Conservation (phyloP, 2,113 vertebrate species). For the Cygnus buccinator region DNA sequence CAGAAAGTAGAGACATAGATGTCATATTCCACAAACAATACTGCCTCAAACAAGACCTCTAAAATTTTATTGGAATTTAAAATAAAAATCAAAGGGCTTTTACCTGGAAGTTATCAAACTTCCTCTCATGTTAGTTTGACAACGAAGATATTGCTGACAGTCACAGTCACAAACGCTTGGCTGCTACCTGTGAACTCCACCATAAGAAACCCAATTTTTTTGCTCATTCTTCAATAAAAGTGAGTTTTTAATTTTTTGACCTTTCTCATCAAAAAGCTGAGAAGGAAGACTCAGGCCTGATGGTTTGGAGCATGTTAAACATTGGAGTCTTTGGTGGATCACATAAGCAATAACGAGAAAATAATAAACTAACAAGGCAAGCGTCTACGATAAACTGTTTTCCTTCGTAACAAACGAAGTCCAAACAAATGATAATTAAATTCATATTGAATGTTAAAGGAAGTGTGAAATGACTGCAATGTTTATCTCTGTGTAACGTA, state of each 20-base stretch:
- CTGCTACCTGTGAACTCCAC: constrained; percentile 71
- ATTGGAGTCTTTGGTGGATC: constrained; percentile 49
- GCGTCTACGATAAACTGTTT: not conserved
- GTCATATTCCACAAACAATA: constrained; percentile 77
- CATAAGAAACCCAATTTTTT: constrained; percentile 65
- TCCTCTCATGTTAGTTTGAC: constrained; percentile 34
- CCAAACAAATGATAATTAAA: constrained; percentile 68
- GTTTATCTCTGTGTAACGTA: constrained; percentile 76
- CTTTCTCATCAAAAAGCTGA: constrained; percentile 40
- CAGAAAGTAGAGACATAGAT: constrained; percentile 77
- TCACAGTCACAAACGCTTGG: not conserved
- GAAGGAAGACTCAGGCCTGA: constrained; percentile 23
- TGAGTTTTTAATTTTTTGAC: constrained; percentile 45
- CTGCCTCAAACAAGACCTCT: constrained; percentile 65
- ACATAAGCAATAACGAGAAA: not conserved
- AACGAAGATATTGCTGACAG: constrained; percentile 8
- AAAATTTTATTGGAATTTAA: constrained; percentile 75
- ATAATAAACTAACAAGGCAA: not conserved
- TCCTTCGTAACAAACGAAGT: constrained; percentile 19
- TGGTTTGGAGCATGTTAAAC: not conserved
- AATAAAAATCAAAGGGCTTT: constrained; percentile 61
- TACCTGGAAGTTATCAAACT: constrained; percentile 63
- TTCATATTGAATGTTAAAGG: constrained; percentile 70
- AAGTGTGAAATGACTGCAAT: constrained; percentile 78
- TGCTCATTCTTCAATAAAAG: constrained; percentile 40